Conservation (phyloP, 2,113 vertebrate species). For the Mionectes macconnelli region DNA sequence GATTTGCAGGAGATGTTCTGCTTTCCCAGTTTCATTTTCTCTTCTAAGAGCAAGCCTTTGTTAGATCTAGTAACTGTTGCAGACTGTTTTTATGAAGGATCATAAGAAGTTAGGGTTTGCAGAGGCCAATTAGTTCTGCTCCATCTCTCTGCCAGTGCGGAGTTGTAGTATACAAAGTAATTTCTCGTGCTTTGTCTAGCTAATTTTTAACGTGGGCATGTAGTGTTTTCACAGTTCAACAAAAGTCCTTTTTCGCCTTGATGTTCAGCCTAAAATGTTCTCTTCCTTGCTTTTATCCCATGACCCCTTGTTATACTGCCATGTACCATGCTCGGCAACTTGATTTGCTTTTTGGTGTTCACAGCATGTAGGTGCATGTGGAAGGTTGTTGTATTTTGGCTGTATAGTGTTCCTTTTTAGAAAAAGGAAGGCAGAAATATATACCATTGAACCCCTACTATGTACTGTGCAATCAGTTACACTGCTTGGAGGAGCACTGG, state of each 20-base stretch:
- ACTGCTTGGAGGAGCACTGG: constrained; percentile 16
- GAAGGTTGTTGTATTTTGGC: constrained; percentile 44
- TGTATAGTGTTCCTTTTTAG: not conserved
- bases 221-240: constrained; percentile 11
- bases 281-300: constrained; percentile 31
- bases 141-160: constrained; percentile 9
- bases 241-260: not conserved
- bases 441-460: not conserved
- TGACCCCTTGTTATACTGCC: constrained; percentile 25
- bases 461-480: not conserved
- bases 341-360: constrained; percentile 57
- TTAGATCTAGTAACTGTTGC: constrained; percentile 11
- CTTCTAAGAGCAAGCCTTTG: not conserved
- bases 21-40: constrained; percentile 27
- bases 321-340: not conserved
- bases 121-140: constrained; percentile 57
- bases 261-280: constrained; percentile 39
- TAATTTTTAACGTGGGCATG: constrained; percentile 43
- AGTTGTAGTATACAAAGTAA: constrained; percentile 6
- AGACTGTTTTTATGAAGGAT: constrained; percentile 12
- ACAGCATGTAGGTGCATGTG: constrained; percentile 5
- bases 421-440: constrained; percentile 14
- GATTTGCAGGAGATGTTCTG: constrained; percentile 1
- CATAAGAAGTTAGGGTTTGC: constrained; percentile 35
- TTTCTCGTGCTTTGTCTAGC: constrained; percentile 38